phyloP scores from a whole-genome alignment of 2,888 invertebrate species.

The Seladonia tumulorum region DNA sequence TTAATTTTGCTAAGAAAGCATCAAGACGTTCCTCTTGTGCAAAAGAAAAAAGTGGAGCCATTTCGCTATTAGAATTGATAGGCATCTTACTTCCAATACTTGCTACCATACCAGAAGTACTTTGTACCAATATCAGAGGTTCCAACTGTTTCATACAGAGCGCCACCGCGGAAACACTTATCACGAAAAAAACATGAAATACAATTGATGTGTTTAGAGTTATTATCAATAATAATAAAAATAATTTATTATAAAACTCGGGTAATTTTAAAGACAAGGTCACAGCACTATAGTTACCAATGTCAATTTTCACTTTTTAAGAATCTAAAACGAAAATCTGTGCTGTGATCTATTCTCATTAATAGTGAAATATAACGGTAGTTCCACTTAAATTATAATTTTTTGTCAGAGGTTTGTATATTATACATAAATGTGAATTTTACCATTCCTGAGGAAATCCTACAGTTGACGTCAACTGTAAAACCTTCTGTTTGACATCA shows the following conservation, averaged over 20 bases:
- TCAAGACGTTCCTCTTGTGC: conserved; percentile 86
- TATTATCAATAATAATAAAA: conserved; percentile 38
- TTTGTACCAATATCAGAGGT: conserved; percentile 79
- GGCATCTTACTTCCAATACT: conserved; percentile 45
- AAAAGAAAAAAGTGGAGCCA: conserved; percentile 82
- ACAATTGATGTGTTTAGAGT: conserved; percentile 42
- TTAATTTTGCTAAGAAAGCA: conserved; percentile 84
- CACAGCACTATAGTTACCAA: background rate
- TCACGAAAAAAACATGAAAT: conserved; percentile 47
- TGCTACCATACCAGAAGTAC: conserved; percentile 47
- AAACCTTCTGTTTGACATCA: conserved; percentile 83
- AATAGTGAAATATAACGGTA: conserved; percentile 10
- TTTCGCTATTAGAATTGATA: conserved; percentile 63
- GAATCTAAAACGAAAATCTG: background rate
- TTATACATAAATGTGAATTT: conserved; percentile 8
- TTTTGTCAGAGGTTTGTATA: background rate
- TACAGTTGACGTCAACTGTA: conserved; percentile 81
- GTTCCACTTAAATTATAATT: background rate
- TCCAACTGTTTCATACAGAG: conserved; percentile 80
- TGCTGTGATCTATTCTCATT: conserved; percentile 1
- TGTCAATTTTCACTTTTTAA: background rate
- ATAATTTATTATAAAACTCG: conserved; percentile 16
- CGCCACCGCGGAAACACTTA: conserved; percentile 75
- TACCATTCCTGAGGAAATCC: conserved; percentile 83
- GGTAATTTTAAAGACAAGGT: background rate